These are phyloP conservation scores for Watsonalla cultraria DNA, from an alignment of 2,888 invertebrate genomes.

Conservation along the genomic window DNA sequence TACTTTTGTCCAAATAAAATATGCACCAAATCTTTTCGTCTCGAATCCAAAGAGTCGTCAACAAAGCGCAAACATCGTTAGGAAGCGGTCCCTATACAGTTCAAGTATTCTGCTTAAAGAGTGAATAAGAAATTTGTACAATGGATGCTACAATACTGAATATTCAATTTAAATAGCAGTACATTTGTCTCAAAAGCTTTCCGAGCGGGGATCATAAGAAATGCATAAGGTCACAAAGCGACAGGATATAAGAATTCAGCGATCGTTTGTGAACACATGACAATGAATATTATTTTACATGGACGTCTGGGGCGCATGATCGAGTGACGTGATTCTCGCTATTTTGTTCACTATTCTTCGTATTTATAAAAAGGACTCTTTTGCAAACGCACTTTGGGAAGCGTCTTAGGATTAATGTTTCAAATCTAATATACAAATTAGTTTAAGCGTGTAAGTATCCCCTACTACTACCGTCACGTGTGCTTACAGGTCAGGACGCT, in stretches of 20 bases:
- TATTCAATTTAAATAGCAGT: conserved; percentile 68
- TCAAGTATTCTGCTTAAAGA: conserved; percentile 57
- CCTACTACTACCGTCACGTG: no score
- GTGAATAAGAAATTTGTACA: conserved; percentile 64
- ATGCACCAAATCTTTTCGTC: conserved; percentile 1
- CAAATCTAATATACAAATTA: no score
- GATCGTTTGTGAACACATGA: conserved; percentile 34
- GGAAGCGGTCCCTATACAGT: conserved; percentile 33
- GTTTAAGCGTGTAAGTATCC: no score
- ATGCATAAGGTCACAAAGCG: conserved; percentile 56
- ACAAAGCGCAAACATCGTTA: conserved; percentile 28
- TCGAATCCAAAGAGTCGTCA: conserved; percentile 8
- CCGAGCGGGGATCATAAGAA: conserved; percentile 55
- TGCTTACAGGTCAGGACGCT: no score
- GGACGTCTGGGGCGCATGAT: conserved; percentile 1
- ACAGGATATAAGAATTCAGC: conserved; percentile 41
- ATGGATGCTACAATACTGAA: conserved; percentile 64
- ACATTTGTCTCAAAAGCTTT: conserved; percentile 69
- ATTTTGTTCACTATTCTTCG: background rate
- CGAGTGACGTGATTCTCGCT: background rate
- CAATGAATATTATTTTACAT: conserved; percentile 21
- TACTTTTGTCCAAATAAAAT: background rate
- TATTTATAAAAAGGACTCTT: no score
- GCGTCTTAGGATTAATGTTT: no score
- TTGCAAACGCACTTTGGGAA: no score